Base-by-base conservation (phyloP, 2,888 invertebrate species). In the Microplitis deprimator region DNA sequence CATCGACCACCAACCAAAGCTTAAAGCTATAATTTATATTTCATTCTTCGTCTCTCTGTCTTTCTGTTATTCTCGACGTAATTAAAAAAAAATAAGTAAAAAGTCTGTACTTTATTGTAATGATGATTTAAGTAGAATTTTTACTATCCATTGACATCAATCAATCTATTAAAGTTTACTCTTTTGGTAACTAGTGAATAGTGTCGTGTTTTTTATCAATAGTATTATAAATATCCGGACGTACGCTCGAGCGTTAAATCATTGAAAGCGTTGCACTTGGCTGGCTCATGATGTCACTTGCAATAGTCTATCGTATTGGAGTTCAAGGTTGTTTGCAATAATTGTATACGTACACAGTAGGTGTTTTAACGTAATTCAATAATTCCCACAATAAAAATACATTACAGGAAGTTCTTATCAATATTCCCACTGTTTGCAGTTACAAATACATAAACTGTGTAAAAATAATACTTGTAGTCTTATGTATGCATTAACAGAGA, bases 261-360 rank as follows among this genome's bases (percentile, higher is more conserved):
- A 60, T n/a, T 73, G 73, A 65, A 73, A 73, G 17, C 71, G 20
- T 71, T 71, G 62, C 71, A 62, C 62, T 62, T 39, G 29, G 71
- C 29, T 71, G 50, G 64, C 41, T 73, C 64, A 39, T 41, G 64
- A 73, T 64, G 40, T 64, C 65, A 29, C 29, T 70, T 29, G 16
- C 29, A 59, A 62, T 59, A 70, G 13, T 29, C 10, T 13, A 50
- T 50, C 13, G 50, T 13, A 50, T 13, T 65, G 5, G 65, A 29
- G 65, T 65, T 73, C 73, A 73, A 73, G 73, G 73, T 50, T 65
- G 65, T 59, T 16, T 39, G 2, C 40, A 17, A 16, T 16, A 29
- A 70, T 65, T 20, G 13, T 10, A 65, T 5, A 65, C 5, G 8
- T 20, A 65, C 10, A 10, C 1, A 20, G 10, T 8, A 2, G 6